Evolutionary conservation across 2,113 vertebrate species (phyloP), one percentile per base, ranked within the genome.

Genomic region (Gallinago undulata): DNA sequence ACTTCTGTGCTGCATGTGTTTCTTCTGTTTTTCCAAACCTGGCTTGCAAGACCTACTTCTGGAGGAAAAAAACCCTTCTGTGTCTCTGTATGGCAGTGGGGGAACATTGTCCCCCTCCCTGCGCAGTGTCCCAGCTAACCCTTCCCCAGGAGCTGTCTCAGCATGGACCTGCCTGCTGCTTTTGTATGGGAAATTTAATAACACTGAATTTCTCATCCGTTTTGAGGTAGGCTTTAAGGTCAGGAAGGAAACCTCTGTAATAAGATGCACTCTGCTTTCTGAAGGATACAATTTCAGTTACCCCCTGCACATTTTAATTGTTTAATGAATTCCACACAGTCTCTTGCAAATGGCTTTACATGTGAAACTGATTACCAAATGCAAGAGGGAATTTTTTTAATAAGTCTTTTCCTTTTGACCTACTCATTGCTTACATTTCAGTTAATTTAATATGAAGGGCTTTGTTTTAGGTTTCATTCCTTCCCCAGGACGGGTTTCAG

Each of bases 351-450:
- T 37, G 13, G 9, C 43, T 60, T 84, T 82, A 30, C 92, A 93
- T 92, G 35, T 78, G 75, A 92, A 94, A 84, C 83, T 81, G 87
- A 89, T 92, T 93, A 86, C 48, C 81, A 56, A 84, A 43, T 48
- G n/a, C 80, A 87, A 94, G 69, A 84, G 60, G 73, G 73, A 88
- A 8, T 90, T 87, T 78, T 87, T 80, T 86, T 45, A 88, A 69
- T 80, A 81, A 90, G 86, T 74, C 76, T 87, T 94, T 92, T 96
- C 56, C 94, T 95, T 94, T 94, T 91, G 90, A 95, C 86, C 85
- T 89, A 35, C 45, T 84, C 53, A 0, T 68, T 96, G 60, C 94
- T 94, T 94, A 69, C 84, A 82, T 78, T 93, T 92, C 83, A 87
- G 57, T 72, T 90, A 89, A 89, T 74, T 94, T 92, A 90, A 95